Evolutionary conservation across 2,113 vertebrate genomes (phyloP).

Genomic region (Ellobius talpinus): DNA sequence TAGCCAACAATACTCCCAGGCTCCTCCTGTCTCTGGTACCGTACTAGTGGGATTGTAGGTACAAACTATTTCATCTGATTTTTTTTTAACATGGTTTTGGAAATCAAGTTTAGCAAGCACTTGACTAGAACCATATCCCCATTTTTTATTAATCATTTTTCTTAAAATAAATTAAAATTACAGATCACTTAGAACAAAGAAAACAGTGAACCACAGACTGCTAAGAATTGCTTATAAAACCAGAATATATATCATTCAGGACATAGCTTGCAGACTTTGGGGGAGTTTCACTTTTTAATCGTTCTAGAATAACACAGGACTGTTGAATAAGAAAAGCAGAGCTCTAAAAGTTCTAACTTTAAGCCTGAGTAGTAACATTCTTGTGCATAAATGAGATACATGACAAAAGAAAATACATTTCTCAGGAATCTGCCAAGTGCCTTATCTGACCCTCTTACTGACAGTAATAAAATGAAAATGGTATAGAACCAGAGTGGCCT

Average conservation of each 20-base stretch:
- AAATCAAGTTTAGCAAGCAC: not conserved
- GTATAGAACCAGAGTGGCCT: not conserved
- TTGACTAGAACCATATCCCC: not conserved
- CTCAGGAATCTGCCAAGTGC: not conserved
- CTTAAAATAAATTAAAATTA: not conserved
- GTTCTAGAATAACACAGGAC: not conserved
- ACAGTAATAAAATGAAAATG: not conserved
- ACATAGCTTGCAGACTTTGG: not conserved
- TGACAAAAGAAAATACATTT: not conserved
- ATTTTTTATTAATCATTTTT: not conserved
- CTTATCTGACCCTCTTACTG: not conserved
- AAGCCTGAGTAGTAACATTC: not conserved
- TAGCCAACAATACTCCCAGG: not conserved
- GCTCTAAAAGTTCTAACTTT: not conserved
- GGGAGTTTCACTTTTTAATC: slow-evolving; percentile 43
- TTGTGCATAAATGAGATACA: not conserved
- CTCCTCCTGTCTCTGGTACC: no score
- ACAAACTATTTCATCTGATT: not conserved
- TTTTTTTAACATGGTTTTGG: not conserved
- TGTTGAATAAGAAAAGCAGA: not conserved
- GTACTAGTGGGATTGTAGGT: not conserved
- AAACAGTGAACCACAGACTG: not conserved
- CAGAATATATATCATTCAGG: not conserved
- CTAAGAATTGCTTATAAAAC: not conserved
- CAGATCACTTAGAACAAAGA: slow-evolving; percentile 11